These are phyloP conservation scores for Proteles cristata DNA, from an alignment of 2,113 vertebrate genomes.

Conservation along the genomic window DNA sequence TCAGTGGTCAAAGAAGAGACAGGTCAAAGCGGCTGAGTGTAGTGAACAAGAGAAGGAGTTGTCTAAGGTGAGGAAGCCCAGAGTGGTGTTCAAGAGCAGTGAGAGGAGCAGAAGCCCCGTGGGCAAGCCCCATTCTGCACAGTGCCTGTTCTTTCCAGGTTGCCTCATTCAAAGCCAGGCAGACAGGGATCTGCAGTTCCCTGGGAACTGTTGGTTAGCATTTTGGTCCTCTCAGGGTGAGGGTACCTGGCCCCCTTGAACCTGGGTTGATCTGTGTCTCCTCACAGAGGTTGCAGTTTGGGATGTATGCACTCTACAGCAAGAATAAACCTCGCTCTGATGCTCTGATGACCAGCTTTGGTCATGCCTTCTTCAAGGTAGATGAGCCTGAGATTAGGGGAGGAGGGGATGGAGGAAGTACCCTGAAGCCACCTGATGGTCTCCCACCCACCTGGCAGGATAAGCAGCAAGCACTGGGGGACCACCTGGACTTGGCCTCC, in stretches of 20 bases:
- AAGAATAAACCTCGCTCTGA: slow-evolving; percentile 94
- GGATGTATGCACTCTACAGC: slow-evolving; percentile 92
- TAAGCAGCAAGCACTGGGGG: slow-evolving; percentile 94
- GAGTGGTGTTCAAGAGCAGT: background rate
- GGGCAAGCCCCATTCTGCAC: too few relatives aligned
- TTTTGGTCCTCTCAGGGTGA: slow-evolving; percentile 9
- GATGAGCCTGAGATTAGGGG: slow-evolving; percentile 6
- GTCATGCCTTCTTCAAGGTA: slow-evolving; percentile 93
- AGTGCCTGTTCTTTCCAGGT: background rate
- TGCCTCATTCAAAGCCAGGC: background rate
- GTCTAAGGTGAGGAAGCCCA: background rate
- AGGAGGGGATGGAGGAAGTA: background rate
- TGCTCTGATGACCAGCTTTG: slow-evolving; percentile 89
- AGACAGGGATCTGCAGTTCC: background rate
- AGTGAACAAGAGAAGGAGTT: background rate
- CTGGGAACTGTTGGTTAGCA: background rate
- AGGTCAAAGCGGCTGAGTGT: background rate
- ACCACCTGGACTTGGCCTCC: slow-evolving; percentile 97
- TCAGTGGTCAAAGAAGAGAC: background rate
- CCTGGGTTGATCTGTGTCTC: background rate
- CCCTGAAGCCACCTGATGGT: background rate
- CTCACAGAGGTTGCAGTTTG: slow-evolving; percentile 91
- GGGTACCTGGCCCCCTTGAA: background rate
- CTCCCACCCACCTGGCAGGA: slow-evolving; percentile 84
- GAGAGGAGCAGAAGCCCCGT: background rate